Evolutionary conservation across 2,113 vertebrate species (phyloP).

Genomic region (Pontoporia blainvillei): DNA sequence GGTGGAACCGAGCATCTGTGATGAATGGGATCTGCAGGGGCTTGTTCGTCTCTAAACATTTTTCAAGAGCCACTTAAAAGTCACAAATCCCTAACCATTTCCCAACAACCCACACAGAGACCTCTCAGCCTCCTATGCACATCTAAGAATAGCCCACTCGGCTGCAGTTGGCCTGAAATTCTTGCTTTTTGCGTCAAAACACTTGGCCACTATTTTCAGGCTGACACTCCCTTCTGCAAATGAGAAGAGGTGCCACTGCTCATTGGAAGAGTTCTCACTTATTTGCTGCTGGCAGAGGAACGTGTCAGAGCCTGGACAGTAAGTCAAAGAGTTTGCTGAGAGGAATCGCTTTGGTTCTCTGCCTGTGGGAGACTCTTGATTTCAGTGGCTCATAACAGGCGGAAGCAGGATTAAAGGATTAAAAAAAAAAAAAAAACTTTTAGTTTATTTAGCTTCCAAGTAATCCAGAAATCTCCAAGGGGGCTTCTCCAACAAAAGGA

Average conservation of each 20-base stretch:
- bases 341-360: slow-evolving; percentile 50
- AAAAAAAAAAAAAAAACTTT: neutral
- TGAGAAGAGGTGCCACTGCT: slow-evolving; percentile 53
- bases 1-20: neutral
- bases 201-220: slow-evolving; percentile 73
- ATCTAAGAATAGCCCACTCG: slow-evolving; percentile 70
- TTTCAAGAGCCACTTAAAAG: slow-evolving; percentile 57
- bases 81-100: slow-evolving; percentile 58
- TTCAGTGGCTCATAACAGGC: slow-evolving; percentile 40
- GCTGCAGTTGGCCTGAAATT: slow-evolving; percentile 68
- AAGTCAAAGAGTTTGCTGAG: slow-evolving; percentile 65
- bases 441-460: slow-evolving; percentile 45
- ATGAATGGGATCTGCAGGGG: neutral
- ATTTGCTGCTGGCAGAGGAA: slow-evolving; percentile 68
- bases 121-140: slow-evolving; percentile 66
- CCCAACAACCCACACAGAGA: slow-evolving; percentile 66
- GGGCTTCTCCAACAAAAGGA: slow-evolving; percentile 39
- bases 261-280: slow-evolving; percentile 59
- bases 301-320: slow-evolving; percentile 63
- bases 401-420: slow-evolving; percentile 39
- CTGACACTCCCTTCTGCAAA: slow-evolving; percentile 65
- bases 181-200: slow-evolving; percentile 69
- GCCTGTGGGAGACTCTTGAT: slow-evolving; percentile 47
- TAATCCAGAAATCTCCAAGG: slow-evolving; percentile 45
- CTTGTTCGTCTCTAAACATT: slow-evolving; percentile 40